Evolutionary conservation across 1,140 invertebrate genomes (phyloP).

Genomic region (Bacillus rossius): DNA sequence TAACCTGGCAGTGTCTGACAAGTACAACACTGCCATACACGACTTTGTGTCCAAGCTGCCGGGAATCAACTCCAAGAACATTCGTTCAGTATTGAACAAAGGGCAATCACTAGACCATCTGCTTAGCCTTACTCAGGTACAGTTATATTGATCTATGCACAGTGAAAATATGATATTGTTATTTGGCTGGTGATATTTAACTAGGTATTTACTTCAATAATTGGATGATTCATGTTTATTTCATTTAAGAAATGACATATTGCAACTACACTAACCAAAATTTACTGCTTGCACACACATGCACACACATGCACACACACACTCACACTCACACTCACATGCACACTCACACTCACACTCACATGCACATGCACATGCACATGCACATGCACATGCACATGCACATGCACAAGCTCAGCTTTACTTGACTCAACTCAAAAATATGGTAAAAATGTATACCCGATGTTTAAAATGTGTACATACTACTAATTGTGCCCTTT

Average conservation of each 20-base stretch:
- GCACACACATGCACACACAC: no score
- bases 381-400: no score
- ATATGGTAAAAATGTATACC: no score
- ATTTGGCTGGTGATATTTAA: background rate
- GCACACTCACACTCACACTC: no score
- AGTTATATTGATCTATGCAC: background rate
- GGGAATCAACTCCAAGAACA: slow-evolving; percentile 84
- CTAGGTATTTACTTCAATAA: background rate
- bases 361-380: no score
- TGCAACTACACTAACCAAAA: background rate
- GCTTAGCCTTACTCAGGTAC: slow-evolving; percentile 50
- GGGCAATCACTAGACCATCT: slow-evolving; percentile 67
- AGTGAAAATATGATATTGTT: background rate
- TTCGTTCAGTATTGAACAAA: slow-evolving; percentile 69
- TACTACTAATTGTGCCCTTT: no score
- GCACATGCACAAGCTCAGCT: no score
- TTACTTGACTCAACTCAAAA: no score
- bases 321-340: no score
- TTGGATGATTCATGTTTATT: background rate
- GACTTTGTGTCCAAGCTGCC: slow-evolving; percentile 90
- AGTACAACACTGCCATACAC: slow-evolving; percentile 70
- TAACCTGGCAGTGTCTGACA: slow-evolving; percentile 49
- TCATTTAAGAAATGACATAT: background rate
- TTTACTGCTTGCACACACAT: no score
- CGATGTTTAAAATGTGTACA: no score